Evolutionary conservation across 2,888 invertebrate genomes (phyloP).

Genomic region (Microctonus hyperodae): DNA sequence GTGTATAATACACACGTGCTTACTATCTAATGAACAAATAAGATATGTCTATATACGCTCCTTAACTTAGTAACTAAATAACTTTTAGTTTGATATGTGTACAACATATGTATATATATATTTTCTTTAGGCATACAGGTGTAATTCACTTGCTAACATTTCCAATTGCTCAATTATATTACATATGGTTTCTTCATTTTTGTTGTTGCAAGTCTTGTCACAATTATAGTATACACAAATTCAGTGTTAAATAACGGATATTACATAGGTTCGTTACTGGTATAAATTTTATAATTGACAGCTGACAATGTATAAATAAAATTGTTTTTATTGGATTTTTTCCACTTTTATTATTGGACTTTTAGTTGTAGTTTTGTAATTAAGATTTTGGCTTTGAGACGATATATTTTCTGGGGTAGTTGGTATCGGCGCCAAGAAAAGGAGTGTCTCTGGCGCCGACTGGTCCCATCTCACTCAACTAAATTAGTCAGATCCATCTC

Average conservation of each 20-base stretch:
- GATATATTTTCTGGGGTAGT: constrained; percentile 29
- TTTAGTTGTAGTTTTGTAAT: too few relatives aligned
- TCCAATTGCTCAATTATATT: not conserved
- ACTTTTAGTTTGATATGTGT: constrained; percentile 1
- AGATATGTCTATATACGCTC: constrained; percentile 6
- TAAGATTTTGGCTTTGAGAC: too few relatives aligned
- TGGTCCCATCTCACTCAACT: constrained; percentile 27
- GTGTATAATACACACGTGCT: not conserved
- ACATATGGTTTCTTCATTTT: not conserved
- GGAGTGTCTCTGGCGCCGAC: constrained; percentile 46
- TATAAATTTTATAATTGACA: too few relatives aligned
- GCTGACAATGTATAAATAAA: too few relatives aligned
- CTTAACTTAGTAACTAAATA: not conserved
- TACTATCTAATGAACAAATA: constrained; percentile 6
- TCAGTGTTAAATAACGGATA: too few relatives aligned
- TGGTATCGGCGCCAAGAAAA: constrained; percentile 45
- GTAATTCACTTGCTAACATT: constrained; percentile 22
- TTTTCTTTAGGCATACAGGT: constrained; percentile 29
- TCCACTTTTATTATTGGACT: too few relatives aligned
- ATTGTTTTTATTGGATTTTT: too few relatives aligned
- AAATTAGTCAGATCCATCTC: not conserved
- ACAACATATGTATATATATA: constrained; percentile 14
- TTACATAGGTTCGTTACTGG: too few relatives aligned
- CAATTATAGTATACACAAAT: constrained; percentile 5
- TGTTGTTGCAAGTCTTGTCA: not conserved